A percentile compares a stretch with the other conserved stretches of the same genome.
Conservation (phyloP, 92 coral and sea anemone genomes). For the Phenganax subtilis region DNA sequence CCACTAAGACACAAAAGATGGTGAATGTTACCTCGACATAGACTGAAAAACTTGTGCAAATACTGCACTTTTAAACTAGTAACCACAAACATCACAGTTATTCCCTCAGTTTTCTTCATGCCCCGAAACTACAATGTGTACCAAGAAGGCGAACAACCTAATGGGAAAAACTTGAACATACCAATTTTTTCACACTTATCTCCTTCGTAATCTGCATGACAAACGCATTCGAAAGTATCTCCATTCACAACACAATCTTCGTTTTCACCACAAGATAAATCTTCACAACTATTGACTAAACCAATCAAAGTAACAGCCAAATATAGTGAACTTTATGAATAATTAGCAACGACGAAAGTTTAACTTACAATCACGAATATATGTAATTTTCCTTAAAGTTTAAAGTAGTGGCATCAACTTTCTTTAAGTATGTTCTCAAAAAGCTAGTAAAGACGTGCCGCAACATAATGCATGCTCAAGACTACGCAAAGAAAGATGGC, state of each 20-base stretch:
- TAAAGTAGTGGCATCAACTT: too few species aligned
- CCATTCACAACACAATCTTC: constrained; percentile 7
- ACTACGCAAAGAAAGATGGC: too few species aligned
- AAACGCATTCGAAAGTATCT: constrained; percentile 5
- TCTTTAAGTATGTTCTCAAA: neutral
- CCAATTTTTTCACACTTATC: constrained; percentile 13
- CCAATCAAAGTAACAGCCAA: neutral
- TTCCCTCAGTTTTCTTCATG: too few species aligned
- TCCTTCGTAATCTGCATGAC: constrained; percentile 10
- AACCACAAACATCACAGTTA: too few species aligned
- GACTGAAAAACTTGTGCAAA: too few species aligned
- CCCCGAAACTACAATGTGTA: neutral
- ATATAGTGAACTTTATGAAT: neutral
- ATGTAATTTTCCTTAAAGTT: too few species aligned
- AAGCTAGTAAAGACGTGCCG: neutral
- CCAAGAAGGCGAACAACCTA: neutral
- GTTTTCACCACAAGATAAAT: constrained; percentile 2
- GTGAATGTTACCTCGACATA: neutral
- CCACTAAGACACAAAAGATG: neutral
- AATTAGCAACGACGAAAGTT: too few species aligned
- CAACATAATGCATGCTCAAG: neutral
- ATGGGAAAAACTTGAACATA: neutral
- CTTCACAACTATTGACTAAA: constrained; percentile 14
- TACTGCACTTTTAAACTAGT: too few species aligned
- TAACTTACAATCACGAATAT: too few species aligned